Evolutionary conservation across 2,113 vertebrate species (phyloP), one percentile per base, ranked within the genome.

Genomic region (Bubalus kerabau): DNA sequence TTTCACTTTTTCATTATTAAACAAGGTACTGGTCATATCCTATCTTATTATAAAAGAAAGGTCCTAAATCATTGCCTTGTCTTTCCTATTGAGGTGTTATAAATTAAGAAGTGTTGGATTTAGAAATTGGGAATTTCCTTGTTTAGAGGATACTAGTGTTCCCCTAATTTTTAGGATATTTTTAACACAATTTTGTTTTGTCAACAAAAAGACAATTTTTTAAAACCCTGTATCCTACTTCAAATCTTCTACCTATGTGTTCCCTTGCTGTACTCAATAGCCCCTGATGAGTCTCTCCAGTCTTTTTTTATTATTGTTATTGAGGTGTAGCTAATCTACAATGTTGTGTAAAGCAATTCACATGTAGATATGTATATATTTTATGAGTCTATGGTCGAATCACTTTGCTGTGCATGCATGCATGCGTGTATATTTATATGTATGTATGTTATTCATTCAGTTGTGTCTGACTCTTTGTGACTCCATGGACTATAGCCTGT

Each of bases 401-500:
- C 71, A 43, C 23, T 24, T 43, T 14, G 11, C 36, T 76, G 36
- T 26, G 21, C 12, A 43, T 24, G 43, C 11, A 76, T 14, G 71
- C 14, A 43, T 40, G 36, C 11, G 0, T 71, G 5, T 40, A 23
- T 71, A 71, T 71, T 71, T 23, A 76, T 13, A 43, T 2, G 21
- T 7, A 76, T 40, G 21, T 26, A 21, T 71, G 36, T 43, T 43
- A 14, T 24, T 43, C 71, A 76, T 24, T 43, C 71, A 24, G 12
- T 14, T 26, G 23, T 43, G 23, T 76, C 71, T 26, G 36, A 76
- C 23, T 76, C 71, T 43, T 43, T 7, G 71, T 26, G 36, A 76
- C 23, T 26, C 12, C 36, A 43, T 40, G 36, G 6, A 14, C 36
- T 14, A 2, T 26, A 76, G 23, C 36, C 71, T 1, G 0, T 26